phyloP scores from a whole-genome alignment of 1,140 invertebrate genomes.

The Diachasmimorpha longicaudata region DNA sequence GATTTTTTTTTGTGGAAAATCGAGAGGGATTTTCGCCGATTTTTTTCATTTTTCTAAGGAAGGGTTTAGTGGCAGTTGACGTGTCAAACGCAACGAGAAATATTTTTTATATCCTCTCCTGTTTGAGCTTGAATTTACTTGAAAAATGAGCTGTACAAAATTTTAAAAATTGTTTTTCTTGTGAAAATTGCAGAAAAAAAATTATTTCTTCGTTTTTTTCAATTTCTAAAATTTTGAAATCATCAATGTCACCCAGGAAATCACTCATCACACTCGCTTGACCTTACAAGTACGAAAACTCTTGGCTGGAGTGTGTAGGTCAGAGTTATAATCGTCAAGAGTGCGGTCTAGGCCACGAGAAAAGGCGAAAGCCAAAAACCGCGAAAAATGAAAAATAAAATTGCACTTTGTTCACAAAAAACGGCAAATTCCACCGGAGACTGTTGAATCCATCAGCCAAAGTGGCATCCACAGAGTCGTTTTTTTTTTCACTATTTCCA shows the following conservation, averaged over 20 bases:
- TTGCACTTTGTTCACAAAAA: background rate
- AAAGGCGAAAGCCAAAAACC: background rate
- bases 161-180: too few species aligned
- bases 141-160: too few species aligned
- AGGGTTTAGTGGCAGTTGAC: too few species aligned
- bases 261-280: background rate
- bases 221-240: too few species aligned
- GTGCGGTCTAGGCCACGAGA: background rate
- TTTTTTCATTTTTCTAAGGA: too few species aligned
- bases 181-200: background rate
- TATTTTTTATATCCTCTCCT: background rate
- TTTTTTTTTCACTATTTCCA: background rate
- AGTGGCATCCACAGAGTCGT: background rate
- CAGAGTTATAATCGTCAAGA: conserved; percentile 15
- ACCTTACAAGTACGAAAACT: conserved; percentile 34
- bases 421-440: too few species aligned
- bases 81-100: background rate
- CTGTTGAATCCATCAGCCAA: background rate
- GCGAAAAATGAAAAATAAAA: background rate
- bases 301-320: conserved; percentile 39
- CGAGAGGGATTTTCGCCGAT: too few species aligned
- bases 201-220: background rate
- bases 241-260: too few species aligned
- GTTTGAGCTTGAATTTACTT: too few species aligned
- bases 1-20: too few species aligned